Percentiles rank a stretch among this genome's conserved stretches.
phyloP scores from a whole-genome alignment of 2,888 invertebrate genomes.

The Marronus borbonicus region DNA sequence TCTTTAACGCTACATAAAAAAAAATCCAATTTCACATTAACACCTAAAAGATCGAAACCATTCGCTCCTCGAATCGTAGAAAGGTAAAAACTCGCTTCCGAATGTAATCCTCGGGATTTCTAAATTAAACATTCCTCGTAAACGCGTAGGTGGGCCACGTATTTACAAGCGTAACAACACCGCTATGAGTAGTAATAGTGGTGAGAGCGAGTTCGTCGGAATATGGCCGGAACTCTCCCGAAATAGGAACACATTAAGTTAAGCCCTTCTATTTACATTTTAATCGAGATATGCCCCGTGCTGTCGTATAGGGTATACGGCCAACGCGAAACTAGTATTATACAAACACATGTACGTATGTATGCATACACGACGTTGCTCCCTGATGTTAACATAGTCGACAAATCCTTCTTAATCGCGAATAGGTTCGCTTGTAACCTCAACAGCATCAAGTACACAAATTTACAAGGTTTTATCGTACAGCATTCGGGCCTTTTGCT shows the following conservation, averaged over 20 bases:
- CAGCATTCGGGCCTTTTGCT: neutral
- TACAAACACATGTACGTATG: constrained; percentile 12
- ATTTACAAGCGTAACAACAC: neutral
- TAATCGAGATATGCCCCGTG: constrained; percentile 28
- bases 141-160: neutral
- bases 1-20: neutral
- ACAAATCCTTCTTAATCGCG: constrained; percentile 31
- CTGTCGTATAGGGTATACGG: constrained; percentile 7
- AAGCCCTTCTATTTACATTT: constrained; percentile 41
- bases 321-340: neutral
- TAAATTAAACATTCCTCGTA: neutral
- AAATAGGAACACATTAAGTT: constrained; percentile 27
- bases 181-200: constrained; percentile 5
- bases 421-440: neutral
- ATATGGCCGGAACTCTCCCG: constrained; percentile 5
- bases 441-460: constrained; percentile 2
- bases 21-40: neutral
- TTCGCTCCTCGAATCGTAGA: neutral
- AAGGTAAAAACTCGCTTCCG: neutral
- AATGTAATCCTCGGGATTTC: neutral
- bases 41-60: neutral
- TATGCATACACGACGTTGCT: constrained; percentile 2
- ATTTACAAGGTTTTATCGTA: constrained; percentile 14
- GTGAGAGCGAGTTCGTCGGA: neutral
- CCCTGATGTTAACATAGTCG: constrained; percentile 4